Evolutionary conservation across 2,888 invertebrate species (phyloP), one percentile per base, ranked within the genome.

Genomic region (Trichacis sp.): DNA sequence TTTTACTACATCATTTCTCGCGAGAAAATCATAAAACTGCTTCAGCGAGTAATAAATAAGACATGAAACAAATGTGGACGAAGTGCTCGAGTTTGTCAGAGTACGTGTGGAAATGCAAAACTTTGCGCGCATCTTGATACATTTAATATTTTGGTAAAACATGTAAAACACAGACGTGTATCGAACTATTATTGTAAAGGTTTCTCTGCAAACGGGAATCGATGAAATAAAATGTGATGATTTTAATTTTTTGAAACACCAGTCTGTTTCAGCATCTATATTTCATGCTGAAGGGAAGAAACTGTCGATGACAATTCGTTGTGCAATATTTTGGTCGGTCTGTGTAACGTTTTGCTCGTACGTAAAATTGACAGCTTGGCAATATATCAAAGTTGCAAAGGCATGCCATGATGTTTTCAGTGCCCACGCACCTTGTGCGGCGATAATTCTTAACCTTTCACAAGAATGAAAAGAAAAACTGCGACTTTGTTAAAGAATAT

Each of bases 11-110:
- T 45, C 18, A 3, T 40, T 40, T 8, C 15, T 15, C 40, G 14
- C 14, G 40, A 76, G 77, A 72, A 77, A 79, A 79, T 78, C 76
- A 75, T 76, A 71, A 75, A 71, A 68, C 69, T 72, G 73, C 75
- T 77, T 78, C 79, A 73, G 77, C 77, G 75, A 79, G 77, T 78
- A 77, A 79, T 78, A 79, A 78, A 79, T 79, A 77, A 77, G 74
- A 56, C 24, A 49, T 29, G 51, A 71, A 73, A 73, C 70, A 69
- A 72, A 74, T 69, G 72, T 67, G 69, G 12, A 18, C 12, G 5
- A 36, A 51, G 24, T 51, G 40, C 40, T 14, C 40, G 19, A 4
- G 14, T 4, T n/a, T 12, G 14, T 2, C 14, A 9, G 14, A 40
- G 40, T 15, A 40, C 14, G 14, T 40, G 40, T 14, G 43, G 6